Evolutionary conservation across 2,888 invertebrate species (phyloP), one percentile per base, ranked within the genome.

Genomic region (Dusona sp.): DNA sequence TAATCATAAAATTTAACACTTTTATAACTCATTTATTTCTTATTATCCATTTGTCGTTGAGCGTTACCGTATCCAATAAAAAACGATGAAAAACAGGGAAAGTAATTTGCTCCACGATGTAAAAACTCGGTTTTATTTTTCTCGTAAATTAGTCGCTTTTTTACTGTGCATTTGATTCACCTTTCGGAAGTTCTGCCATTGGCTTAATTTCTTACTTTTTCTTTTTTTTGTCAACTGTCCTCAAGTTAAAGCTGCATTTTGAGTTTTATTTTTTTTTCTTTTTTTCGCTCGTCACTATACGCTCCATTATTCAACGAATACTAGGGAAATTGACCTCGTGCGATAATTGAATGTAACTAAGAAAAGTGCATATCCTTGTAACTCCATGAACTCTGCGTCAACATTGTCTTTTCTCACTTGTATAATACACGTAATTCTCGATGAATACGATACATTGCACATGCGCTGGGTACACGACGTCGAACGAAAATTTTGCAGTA

Each of bases 311-410:
- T 33, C 54, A 54, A 54, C 13, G 73, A 38, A 54, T 7, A 13
- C 9, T 33, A 54, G 33, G 33, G n/a, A 73, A 73, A 51, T 29
- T 25, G 36, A 61, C 45, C 45, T 29, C 57, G 61, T 61, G 61
- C 29, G 33, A 25, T 61, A 45, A 57, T 57, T 51, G 36, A 73
- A 73, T 54, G 51, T 48, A 48, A 72, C 19, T 72, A 33, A 72
- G 51, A 51, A 29, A 72, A 72, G 48, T 68, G 42, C 22, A 38
- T 16, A 38, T 67, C 51, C 48, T 72, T 48, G 51, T 51, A 72
- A 51, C 51, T 72, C 51, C 1, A 51, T 19, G 72, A 51, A 25
- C 48, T 72, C 72, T n/a, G n/a, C 29, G 19, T 11, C 33, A 29
- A 72, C 48, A 72, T 72, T 33, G 19, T 51, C 72, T 51, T 22